Conservation (phyloP, 2,888 invertebrate species). For the Griposia aprilina region DNA sequence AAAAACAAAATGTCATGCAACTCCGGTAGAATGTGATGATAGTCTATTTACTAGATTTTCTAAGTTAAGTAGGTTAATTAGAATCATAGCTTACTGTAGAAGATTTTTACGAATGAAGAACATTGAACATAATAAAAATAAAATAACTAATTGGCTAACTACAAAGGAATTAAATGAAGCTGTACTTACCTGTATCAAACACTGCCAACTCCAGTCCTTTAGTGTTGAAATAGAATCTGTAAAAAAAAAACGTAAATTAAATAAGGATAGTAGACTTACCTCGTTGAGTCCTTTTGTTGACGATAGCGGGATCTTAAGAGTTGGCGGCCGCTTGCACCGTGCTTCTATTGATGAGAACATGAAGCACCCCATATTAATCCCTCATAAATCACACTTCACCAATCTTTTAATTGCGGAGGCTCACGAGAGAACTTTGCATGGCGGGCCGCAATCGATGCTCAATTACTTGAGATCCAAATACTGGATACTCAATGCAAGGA, state of each 20-base stretch:
- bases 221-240: constrained; percentile 1
- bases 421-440: constrained; percentile 21
- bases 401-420: constrained; percentile 8
- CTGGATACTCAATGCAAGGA: constrained; percentile 9
- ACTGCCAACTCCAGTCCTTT: background rate
- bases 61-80: constrained; percentile 7
- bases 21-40: constrained; percentile 2
- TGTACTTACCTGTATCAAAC: background rate
- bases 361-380: constrained; percentile 12
- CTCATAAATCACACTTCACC: constrained; percentile 12
- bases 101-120: constrained; percentile 12
- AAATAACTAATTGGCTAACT: constrained; percentile 11
- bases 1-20: constrained; percentile 14
- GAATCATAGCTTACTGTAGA: constrained; percentile 27
- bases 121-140: background rate
- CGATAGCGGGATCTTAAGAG: constrained; percentile 6
- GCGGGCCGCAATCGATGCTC: constrained; percentile 19
- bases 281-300: constrained; percentile 13
- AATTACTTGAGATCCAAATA: constrained; percentile 18
- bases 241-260: constrained; percentile 9
- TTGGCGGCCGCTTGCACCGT: constrained; percentile 13
- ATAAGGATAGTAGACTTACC: constrained; percentile 10
- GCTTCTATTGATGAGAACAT: constrained; percentile 11
- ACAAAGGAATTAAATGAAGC: constrained; percentile 22
- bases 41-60: constrained; percentile 19